Percentiles rank a stretch among this genome's conserved stretches.
These are phyloP conservation scores for Pseudorhiza aurosa DNA, from an alignment of 30 jellyfish, hydroid and myxozoan genomes.

Conservation along the genomic window DNA sequence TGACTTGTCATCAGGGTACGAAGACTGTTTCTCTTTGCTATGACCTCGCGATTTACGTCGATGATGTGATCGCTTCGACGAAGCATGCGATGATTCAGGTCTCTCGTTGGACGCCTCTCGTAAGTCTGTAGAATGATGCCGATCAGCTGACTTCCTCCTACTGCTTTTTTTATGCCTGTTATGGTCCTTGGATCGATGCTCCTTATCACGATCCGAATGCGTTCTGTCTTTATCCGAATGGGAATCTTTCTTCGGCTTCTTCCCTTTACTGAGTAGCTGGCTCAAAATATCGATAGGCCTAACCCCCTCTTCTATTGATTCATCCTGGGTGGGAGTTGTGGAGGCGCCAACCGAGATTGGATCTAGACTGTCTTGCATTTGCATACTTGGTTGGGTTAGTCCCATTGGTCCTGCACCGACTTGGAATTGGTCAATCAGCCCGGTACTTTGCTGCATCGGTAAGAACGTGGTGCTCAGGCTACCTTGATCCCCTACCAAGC, in stretches of 20 bases:
- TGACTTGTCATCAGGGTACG: neutral
- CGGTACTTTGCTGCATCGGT: conserved; percentile 5
- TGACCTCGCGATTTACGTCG: conserved; percentile 46
- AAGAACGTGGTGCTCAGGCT: conserved; percentile 8
- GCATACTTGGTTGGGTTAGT: conserved; percentile 22
- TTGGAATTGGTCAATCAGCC: conserved; percentile 21
- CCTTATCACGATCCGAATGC: conserved; percentile 20
- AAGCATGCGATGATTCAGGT: conserved; percentile 25
- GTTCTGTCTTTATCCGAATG: conserved; percentile 27
- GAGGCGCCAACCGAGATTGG: conserved; percentile 12
- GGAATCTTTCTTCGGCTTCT: conserved; percentile 29
- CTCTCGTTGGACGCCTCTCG: conserved; percentile 26
- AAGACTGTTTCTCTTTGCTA: conserved; percentile 40
- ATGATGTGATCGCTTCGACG: conserved; percentile 42
- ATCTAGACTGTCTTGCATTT: conserved; percentile 13
- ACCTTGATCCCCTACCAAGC: conserved; percentile 22
- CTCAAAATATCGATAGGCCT: conserved; percentile 59
- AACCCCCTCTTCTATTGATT: conserved; percentile 17
- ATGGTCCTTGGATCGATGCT: conserved; percentile 29
- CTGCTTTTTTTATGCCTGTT: conserved; percentile 38
- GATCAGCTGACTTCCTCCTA: conserved; percentile 37
- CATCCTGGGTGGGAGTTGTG: conserved; percentile 72
- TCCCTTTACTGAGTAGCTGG: conserved; percentile 45
- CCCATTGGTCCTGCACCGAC: neutral
- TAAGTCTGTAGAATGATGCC: conserved; percentile 36